phyloP scores from a whole-genome alignment of 30 jellyfish, hydroid and myxozoan genomes.

The Mastigias papua region DNA sequence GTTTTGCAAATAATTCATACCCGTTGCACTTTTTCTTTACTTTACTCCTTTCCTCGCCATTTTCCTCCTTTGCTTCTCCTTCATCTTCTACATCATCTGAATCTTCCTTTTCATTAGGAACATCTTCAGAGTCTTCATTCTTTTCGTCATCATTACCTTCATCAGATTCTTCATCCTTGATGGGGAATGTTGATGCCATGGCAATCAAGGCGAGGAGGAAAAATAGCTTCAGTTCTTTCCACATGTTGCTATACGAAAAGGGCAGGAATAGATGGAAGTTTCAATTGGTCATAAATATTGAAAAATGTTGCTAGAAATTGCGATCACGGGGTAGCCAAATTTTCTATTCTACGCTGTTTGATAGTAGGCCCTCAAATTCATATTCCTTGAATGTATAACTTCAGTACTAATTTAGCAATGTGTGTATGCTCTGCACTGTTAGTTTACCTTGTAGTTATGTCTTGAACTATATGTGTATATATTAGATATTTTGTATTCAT shows the following conservation, averaged over 20 bases:
- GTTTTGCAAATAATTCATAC: background rate
- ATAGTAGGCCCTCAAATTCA: too few species aligned
- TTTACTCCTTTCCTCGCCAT: slow-evolving; percentile 12
- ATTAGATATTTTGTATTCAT: too few species aligned
- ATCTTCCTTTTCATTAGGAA: background rate
- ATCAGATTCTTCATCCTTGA: slow-evolving; percentile 24
- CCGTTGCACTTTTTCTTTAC: slow-evolving; percentile 31
- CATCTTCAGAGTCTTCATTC: background rate
- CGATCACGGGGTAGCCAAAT: too few species aligned
- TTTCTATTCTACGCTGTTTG: too few species aligned
- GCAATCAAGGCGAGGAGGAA: slow-evolving; percentile 45
- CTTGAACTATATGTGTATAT: too few species aligned
- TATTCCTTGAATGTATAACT: too few species aligned
- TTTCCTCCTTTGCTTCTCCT: background rate
- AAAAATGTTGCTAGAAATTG: too few species aligned
- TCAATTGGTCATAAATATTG: background rate
- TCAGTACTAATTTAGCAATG: too few species aligned
- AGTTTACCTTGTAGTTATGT: too few species aligned
- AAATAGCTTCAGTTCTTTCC: slow-evolving; percentile 29
- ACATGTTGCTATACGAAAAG: background rate
- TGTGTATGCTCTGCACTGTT: too few species aligned
- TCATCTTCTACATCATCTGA: background rate
- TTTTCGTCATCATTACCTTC: slow-evolving; percentile 16
- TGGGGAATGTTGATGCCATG: slow-evolving; percentile 53
- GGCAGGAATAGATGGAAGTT: background rate